Base-by-base conservation (phyloP, 2,113 vertebrate genomes). In the Budorcas taxicolor region DNA sequence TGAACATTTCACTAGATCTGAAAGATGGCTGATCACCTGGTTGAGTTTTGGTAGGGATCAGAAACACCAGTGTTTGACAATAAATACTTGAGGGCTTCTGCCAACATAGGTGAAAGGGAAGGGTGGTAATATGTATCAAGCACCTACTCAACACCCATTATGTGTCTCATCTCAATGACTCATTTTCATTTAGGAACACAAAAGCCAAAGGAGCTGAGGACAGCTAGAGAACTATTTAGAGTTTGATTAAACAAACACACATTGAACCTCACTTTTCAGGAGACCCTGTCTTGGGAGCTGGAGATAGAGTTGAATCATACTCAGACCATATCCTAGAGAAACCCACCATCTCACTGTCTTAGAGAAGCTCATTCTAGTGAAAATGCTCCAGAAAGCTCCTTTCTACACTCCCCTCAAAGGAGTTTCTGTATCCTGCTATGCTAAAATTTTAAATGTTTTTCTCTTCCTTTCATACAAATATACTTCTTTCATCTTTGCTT, bases 81-180 rank as follows among this genome's bases (percentile, higher is more conserved):
- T 81, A 96, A 55, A 94, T 74, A 93, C 78, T 55, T 87, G 55
- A 93, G 13, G 13, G 3, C 29, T 93, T 97, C 50, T 94, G n/a
- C 47, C 36, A 87, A 82, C 47, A 86, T 86, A 82, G 9, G 31
- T 55, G 17, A 23, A 95, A 92, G 67, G 29, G 55, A 81, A 76
- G 21, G 36, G 47, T 71, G 1, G 40, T 80, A 82, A 90, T 12
- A 50, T 81, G 2, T 89, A 31, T 67, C 21, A 92, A 71, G 33
- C 17, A 83, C 36, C 58, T 87, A 31, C 43, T 78, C 33, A 45
- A 4, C 50, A 52, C 19, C 47, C 89, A 62, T 14, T 91, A 52
- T 57, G 31, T 62, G 16, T 82, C 93, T 82, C 50, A 78, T 67
- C 5, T 86, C 45, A 90, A 47, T 93, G 23, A 74, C 4, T 57